These are phyloP conservation scores for Ctenomys sociabilis DNA, from an alignment of 2,113 vertebrate genomes.

Conservation along the genomic window DNA sequence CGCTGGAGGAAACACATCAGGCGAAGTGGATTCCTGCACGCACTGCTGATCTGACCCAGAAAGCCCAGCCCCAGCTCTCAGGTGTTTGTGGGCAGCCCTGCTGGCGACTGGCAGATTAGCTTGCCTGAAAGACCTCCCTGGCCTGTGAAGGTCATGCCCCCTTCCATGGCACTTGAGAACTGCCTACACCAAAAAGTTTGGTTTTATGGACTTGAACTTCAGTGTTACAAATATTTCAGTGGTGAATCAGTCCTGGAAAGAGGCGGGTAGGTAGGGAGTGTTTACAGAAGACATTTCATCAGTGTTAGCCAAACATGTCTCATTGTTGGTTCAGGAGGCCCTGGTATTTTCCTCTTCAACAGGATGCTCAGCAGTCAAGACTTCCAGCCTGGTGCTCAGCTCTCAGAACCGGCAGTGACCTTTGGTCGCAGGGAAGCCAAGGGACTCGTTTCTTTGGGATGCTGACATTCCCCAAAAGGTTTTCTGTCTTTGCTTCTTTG, in stretches of 20 bases:
- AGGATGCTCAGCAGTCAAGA: conserved; percentile 82
- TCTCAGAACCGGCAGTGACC: conserved; percentile 60
- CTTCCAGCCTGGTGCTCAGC: conserved; percentile 74
- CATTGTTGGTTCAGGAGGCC: conserved; percentile 89
- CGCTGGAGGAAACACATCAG: conserved; percentile 65
- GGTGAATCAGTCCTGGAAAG: conserved; percentile 87
- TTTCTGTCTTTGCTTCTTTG: background rate
- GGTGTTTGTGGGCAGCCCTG: conserved; percentile 53
- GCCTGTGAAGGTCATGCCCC: conserved; percentile 79
- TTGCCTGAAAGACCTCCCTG: conserved; percentile 84
- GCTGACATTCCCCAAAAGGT: conserved; percentile 50
- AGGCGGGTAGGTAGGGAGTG: conserved; percentile 86
- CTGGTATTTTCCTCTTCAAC: conserved; percentile 87
- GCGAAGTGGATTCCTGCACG: conserved; percentile 72
- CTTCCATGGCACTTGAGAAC: conserved; percentile 85
- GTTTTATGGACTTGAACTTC: conserved; percentile 88
- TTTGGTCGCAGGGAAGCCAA: conserved; percentile 63
- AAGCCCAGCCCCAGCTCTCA: conserved; percentile 75
- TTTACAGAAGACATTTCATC: conserved; percentile 90
- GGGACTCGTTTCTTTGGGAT: conserved; percentile 76
- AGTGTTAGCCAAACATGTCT: conserved; percentile 88
- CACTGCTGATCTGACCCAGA: conserved; percentile 76
- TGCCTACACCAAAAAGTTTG: conserved; percentile 79
- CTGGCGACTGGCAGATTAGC: conserved; percentile 81
- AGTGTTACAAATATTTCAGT: conserved; percentile 88